Evolutionary conservation across 2,888 invertebrate genomes (phyloP).

Genomic region (Cephus pygmeus): DNA sequence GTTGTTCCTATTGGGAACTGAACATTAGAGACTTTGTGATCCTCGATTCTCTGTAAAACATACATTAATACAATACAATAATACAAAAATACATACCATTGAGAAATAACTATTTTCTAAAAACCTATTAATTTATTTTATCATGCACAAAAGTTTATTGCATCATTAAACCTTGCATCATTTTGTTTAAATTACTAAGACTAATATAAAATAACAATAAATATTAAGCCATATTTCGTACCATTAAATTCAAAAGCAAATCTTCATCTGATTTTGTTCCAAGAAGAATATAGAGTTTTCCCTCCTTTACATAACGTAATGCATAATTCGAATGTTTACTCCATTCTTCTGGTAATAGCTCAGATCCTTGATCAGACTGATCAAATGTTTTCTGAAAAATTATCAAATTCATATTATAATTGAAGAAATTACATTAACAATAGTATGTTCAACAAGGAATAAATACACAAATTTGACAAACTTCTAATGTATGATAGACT

Average conservation of each 20-base stretch:
- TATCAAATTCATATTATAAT: background rate
- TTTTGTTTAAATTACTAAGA: no score
- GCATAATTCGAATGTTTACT: conserved; percentile 77
- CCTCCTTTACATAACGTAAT: conserved; percentile 77
- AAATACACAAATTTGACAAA: no score
- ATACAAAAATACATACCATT: background rate
- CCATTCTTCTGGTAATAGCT: conserved; percentile 82
- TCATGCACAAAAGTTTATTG: conserved; percentile 10
- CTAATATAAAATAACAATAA: background rate
- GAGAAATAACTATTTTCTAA: background rate
- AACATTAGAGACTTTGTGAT: conserved; percentile 73
- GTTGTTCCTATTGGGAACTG: conserved; percentile 71
- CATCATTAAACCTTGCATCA: no score
- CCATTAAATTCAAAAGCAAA: conserved; percentile 76
- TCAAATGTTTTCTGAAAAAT: conserved; percentile 71
- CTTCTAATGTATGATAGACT: no score
- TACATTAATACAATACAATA: conserved; percentile 26
- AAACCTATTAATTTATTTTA: conserved; percentile 1
- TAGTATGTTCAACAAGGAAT: no score
- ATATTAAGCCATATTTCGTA: conserved; percentile 50
- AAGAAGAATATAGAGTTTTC: conserved; percentile 75
- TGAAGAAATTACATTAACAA: no score
- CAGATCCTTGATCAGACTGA: conserved; percentile 73
- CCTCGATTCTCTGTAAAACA: conserved; percentile 69
- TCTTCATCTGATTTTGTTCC: conserved; percentile 73